A percentile compares a stretch with the other conserved stretches of the same genome.
Evolutionary conservation across 1,140 invertebrate genomes (phyloP).

Genomic region (Oreohelix idahoensis): DNA sequence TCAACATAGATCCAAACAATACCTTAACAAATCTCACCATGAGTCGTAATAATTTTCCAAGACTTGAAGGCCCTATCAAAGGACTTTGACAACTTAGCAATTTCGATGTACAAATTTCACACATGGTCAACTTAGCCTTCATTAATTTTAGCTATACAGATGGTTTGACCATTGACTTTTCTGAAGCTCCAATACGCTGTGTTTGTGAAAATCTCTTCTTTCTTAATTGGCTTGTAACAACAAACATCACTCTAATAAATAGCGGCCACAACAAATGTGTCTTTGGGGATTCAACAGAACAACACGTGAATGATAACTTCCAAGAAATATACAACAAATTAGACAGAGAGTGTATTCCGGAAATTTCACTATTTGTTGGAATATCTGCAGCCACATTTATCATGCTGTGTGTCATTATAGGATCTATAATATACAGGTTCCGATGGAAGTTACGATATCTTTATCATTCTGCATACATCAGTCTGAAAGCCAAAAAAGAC

Average conservation of each 20-base stretch:
- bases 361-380: neutral
- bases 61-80: neutral
- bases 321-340: neutral
- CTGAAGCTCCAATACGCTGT: neutral
- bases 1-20: neutral
- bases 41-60: neutral
- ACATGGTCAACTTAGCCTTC: neutral
- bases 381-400: neutral
- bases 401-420: neutral
- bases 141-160: neutral
- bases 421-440: constrained; percentile 26
- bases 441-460: constrained; percentile 48
- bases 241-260: no score
- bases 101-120: neutral
- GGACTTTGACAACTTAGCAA: neutral
- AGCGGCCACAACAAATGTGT: neutral
- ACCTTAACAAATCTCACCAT: neutral
- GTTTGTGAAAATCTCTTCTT: neutral
- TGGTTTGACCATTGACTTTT: constrained; percentile 1
- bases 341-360: neutral
- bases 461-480: constrained; percentile 39
- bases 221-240: neutral
- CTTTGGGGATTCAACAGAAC: neutral
- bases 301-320: neutral
- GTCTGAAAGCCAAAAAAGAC: neutral